Evolutionary conservation across 2,888 invertebrate genomes (phyloP).

Genomic region (Meteorus cinctellus): DNA sequence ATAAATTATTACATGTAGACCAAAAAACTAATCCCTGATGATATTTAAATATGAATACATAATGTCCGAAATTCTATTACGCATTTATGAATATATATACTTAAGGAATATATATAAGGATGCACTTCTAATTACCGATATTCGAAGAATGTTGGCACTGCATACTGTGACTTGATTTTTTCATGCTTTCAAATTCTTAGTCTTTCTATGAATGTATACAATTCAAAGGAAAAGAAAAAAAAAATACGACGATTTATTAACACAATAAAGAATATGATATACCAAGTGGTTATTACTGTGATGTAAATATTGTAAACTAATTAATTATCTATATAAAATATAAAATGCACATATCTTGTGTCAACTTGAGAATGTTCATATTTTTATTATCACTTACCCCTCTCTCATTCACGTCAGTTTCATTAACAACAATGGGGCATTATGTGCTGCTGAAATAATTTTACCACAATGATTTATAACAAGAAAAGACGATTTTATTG

Average conservation of each 20-base stretch:
- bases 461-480: slow-evolving; percentile 18
- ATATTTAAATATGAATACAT: background rate
- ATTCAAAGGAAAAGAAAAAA: background rate
- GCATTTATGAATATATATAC: background rate
- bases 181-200: background rate
- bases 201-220: background rate
- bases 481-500: slow-evolving; percentile 31
- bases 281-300: slow-evolving; percentile 47
- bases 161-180: background rate
- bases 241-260: background rate
- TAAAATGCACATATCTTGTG: slow-evolving; percentile 48
- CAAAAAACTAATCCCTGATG: background rate
- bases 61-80: background rate
- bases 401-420: background rate
- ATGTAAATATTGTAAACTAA: slow-evolving; percentile 68
- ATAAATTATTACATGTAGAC: slow-evolving; percentile 4
- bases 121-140: background rate
- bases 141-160: background rate
- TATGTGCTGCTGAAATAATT: background rate
- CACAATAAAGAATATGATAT: slow-evolving; percentile 5
- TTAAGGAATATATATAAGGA: background rate
- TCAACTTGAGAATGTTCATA: slow-evolving; percentile 23
- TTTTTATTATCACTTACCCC: slow-evolving; percentile 14
- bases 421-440: background rate
- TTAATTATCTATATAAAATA: slow-evolving; percentile 48